Evolutionary conservation across 2,797 vertebrate species (phyloP).

Genomic region (Podargus strigoides): DNA sequence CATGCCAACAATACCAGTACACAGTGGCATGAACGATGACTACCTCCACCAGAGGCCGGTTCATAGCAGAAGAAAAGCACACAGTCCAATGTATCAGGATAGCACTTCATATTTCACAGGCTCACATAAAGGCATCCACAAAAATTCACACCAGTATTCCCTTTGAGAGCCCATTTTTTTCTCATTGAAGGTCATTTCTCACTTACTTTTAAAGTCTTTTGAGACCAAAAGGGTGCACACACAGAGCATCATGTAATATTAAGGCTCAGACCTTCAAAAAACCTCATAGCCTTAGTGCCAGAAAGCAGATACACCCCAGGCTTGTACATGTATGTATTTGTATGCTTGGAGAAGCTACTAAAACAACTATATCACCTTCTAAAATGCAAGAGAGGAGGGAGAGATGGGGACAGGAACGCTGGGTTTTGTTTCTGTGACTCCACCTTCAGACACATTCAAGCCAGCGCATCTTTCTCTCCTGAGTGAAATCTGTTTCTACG

Average conservation of each 20-base stretch:
- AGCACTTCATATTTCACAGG: not conserved
- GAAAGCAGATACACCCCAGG: not conserved
- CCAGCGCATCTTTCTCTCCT: conserved; percentile 41
- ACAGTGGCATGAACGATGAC: not conserved
- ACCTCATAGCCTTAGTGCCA: not conserved
- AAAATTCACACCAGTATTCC: not conserved
- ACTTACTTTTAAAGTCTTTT: not conserved
- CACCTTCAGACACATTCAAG: conserved; percentile 23
- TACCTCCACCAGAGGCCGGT: not conserved
- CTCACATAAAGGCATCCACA: not conserved
- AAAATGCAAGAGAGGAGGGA: not conserved
- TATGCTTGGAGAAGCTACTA: not conserved
- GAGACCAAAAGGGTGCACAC: not conserved
- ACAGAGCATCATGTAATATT: not conserved
- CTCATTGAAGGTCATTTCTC: not conserved
- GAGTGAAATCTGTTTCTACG: conserved; percentile 47
- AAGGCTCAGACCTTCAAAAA: not conserved
- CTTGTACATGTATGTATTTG: not conserved
- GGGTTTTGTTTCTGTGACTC: conserved; percentile 4
- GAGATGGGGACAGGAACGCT: not conserved
- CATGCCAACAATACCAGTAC: not conserved
- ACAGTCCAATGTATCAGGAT: fast-evolving
- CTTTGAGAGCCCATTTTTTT: not conserved
- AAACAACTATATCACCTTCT: not conserved
- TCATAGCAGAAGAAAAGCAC: not conserved